phyloP scores from a whole-genome alignment of 2,888 invertebrate species.

The Tipula vernalis region DNA sequence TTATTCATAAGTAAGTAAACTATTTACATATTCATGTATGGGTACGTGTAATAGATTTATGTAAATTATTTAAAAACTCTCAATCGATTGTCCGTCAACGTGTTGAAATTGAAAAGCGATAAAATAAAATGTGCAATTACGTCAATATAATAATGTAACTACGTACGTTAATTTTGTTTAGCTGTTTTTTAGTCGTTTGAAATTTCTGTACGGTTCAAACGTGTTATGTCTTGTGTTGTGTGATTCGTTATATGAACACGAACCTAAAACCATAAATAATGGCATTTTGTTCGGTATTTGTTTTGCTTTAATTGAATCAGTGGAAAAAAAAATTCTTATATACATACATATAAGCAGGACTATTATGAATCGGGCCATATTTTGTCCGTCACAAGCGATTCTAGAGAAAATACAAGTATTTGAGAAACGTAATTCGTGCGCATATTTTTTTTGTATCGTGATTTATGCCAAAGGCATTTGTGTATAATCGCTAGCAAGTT shows the following conservation, averaged over 20 bases:
- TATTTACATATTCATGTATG: background rate
- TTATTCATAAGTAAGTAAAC: background rate
- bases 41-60: background rate
- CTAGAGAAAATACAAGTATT: background rate
- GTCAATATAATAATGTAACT: background rate
- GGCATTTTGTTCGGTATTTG: background rate
- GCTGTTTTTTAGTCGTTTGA: background rate
- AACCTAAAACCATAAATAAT: background rate
- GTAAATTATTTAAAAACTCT: background rate
- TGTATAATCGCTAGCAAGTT: background rate
- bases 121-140: background rate
- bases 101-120: background rate
- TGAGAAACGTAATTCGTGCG: background rate
- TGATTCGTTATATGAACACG: background rate
- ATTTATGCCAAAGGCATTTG: background rate
- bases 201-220: background rate
- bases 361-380: conserved; percentile 1
- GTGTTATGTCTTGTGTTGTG: background rate
- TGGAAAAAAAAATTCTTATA: background rate
- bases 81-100: background rate
- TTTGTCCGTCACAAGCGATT: background rate
- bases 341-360: background rate
- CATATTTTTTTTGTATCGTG: background rate
- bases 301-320: background rate
- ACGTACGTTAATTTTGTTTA: background rate